A percentile compares a stretch with the other conserved stretches of the same genome.
Conservation (phyloP, 1,140 invertebrate species). For the Heliconius congener region DNA sequence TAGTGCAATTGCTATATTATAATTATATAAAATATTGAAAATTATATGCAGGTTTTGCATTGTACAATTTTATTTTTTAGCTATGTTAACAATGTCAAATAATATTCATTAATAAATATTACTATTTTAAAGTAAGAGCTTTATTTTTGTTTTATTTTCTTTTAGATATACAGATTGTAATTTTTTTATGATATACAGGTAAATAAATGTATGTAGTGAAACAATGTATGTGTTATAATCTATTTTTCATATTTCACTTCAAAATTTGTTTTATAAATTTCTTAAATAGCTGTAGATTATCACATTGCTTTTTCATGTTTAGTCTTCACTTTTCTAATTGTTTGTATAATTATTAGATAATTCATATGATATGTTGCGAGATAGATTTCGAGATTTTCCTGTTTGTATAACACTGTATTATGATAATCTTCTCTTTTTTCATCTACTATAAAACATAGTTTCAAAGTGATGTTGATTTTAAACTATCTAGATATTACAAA, state of each 20-base stretch:
- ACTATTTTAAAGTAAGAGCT: constrained; percentile 72
- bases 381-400: constrained; percentile 60
- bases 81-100: constrained; percentile 78
- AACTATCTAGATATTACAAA: constrained; percentile 63
- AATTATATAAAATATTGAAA: constrained; percentile 66
- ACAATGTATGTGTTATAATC: constrained; percentile 24
- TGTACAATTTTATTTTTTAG: constrained; percentile 80
- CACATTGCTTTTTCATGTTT: constrained; percentile 32
- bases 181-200: constrained; percentile 40
- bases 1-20: constrained; percentile 79
- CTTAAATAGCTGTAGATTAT: constrained; percentile 26
- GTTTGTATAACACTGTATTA: constrained; percentile 55
- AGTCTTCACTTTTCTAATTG: constrained; percentile 28
- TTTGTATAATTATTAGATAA: constrained; percentile 55
- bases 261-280: constrained; percentile 22
- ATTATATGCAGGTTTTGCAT: constrained; percentile 78
- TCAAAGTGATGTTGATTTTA: constrained; percentile 62
- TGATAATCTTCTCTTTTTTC: constrained; percentile 64
- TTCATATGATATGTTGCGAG: constrained; percentile 55
- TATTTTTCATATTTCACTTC: constrained; percentile 28
- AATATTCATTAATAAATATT: constrained; percentile 79
- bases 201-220: constrained; percentile 20
- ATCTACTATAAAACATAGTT: constrained; percentile 63
- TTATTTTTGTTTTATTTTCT: constrained; percentile 69
- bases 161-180: constrained; percentile 46